Conservation (phyloP, 2,797 vertebrate species). For the Knipowitschia caucasica region DNA sequence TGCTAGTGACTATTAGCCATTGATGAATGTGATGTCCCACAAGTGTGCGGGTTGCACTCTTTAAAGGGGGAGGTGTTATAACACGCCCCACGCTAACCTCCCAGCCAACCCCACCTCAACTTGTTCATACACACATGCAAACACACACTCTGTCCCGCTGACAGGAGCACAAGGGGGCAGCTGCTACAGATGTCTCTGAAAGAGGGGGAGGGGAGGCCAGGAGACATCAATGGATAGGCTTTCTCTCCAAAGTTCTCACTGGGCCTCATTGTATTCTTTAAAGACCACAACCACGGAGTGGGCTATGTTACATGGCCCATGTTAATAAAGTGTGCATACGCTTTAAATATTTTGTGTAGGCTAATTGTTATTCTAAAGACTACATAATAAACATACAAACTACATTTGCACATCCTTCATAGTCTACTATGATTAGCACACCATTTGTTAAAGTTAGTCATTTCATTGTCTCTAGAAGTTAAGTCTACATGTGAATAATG, state of each 20-base stretch:
- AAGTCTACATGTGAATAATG: too few relatives aligned
- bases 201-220: slow-evolving; percentile 73
- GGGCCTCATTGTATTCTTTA: slow-evolving; percentile 72
- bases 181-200: slow-evolving; percentile 82
- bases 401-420: too few relatives aligned
- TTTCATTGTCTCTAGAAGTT: not conserved
- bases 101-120: slow-evolving; percentile 66
- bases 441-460: slow-evolving; percentile 1
- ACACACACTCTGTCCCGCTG: slow-evolving; percentile 65
- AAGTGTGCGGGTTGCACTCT: slow-evolving; percentile 79
- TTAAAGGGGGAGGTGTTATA: slow-evolving; percentile 76
- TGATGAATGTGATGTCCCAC: slow-evolving; percentile 83
- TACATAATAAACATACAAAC: too few relatives aligned
- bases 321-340: slow-evolving; percentile 66
- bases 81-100: slow-evolving; percentile 71
- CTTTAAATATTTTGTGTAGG: slow-evolving; percentile 39
- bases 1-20: slow-evolving; percentile 84
- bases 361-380: not conserved
- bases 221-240: slow-evolving; percentile 79
- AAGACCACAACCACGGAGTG: slow-evolving; percentile 66
- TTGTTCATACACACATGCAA: slow-evolving; percentile 47
- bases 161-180: slow-evolving; percentile 83
- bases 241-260: slow-evolving; percentile 71
- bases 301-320: too few relatives aligned
- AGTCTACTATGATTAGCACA: not conserved